Conservation (phyloP, 1,140 invertebrate genomes). For the Drosophila saltans region DNA sequence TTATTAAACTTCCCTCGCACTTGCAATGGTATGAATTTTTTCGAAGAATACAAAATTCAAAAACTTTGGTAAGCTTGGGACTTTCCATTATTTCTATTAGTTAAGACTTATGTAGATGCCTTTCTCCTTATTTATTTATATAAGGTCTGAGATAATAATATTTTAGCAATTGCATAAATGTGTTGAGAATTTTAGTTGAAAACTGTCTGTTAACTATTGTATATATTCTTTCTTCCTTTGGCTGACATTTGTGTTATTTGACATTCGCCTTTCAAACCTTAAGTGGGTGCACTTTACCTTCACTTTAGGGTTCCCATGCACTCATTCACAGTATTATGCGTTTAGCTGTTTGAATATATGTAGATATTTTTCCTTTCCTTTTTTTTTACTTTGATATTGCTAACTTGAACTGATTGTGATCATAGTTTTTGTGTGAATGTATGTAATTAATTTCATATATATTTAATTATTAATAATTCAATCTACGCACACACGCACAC, state of each 20-base stretch:
- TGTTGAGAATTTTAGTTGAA: too few relatives aligned
- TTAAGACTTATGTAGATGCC: too few relatives aligned
- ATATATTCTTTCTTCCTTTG: background rate
- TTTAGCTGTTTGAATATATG: background rate
- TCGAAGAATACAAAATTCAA: too few relatives aligned
- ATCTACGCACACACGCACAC: slow-evolving; percentile 24
- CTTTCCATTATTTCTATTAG: too few relatives aligned
- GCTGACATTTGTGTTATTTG: background rate
- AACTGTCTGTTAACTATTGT: background rate
- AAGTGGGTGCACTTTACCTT: slow-evolving; percentile 21
- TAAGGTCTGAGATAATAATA: too few relatives aligned
- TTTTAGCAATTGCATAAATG: too few relatives aligned
- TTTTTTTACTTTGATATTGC: background rate
- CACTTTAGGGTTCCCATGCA: slow-evolving; percentile 28
- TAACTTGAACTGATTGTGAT: background rate
- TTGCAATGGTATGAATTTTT: too few relatives aligned
- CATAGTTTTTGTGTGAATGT: slow-evolving; percentile 20
- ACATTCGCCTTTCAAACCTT: background rate
- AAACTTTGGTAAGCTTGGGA: too few relatives aligned
- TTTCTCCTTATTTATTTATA: too few relatives aligned
- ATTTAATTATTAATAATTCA: slow-evolving; percentile 31
- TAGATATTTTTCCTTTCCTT: background rate
- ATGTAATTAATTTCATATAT: slow-evolving; percentile 21
- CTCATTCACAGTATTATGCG: too few relatives aligned
- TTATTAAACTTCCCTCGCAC: too few relatives aligned